A percentile compares a stretch with the other conserved stretches of the same genome.
These are phyloP conservation scores for Apomyelois bistriatella DNA, from an alignment of 2,888 invertebrate genomes.

Conservation along the genomic window DNA sequence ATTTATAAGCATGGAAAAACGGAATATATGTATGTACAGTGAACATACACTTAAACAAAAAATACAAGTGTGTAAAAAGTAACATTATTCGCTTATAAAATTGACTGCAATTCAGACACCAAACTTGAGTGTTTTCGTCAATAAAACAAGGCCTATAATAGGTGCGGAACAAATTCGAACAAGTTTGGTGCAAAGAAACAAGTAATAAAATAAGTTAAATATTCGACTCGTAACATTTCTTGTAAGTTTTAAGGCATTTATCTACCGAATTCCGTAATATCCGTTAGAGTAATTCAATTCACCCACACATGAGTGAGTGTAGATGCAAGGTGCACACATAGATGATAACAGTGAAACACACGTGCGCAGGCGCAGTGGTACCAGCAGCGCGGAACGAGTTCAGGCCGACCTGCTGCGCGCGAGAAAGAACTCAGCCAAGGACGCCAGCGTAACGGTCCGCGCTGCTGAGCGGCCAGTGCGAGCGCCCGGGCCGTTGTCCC, in stretches of 20 bases:
- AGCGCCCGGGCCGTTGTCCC: constrained; percentile 14
- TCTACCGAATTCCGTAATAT: constrained; percentile 73
- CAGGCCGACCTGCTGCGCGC: constrained; percentile 71
- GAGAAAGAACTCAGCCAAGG: constrained; percentile 80
- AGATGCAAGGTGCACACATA: constrained; percentile 18
- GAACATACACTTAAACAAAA: too few relatives aligned
- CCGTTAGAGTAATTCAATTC: constrained; percentile 73
- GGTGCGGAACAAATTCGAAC: constrained; percentile 2
- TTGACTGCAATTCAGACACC: too few relatives aligned
- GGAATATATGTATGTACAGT: too few relatives aligned
- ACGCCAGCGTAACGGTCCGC: constrained; percentile 74
- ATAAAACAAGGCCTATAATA: neutral
- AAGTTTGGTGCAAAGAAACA: constrained; percentile 3
- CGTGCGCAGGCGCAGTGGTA: constrained; percentile 59
- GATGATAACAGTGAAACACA: constrained; percentile 44
- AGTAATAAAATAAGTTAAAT: constrained; percentile 9
- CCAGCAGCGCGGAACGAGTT: constrained; percentile 69
- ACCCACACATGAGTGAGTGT: constrained; percentile 21
- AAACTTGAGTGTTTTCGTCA: too few relatives aligned
- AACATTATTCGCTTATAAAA: too few relatives aligned
- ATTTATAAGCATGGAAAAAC: too few relatives aligned
- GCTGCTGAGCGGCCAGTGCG: constrained; percentile 30
- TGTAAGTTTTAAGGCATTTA: constrained; percentile 53
- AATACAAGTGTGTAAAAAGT: too few relatives aligned
- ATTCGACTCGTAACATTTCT: constrained; percentile 23